Base-by-base conservation (phyloP, 1,140 invertebrate species). In the Drosophila erecta region DNA sequence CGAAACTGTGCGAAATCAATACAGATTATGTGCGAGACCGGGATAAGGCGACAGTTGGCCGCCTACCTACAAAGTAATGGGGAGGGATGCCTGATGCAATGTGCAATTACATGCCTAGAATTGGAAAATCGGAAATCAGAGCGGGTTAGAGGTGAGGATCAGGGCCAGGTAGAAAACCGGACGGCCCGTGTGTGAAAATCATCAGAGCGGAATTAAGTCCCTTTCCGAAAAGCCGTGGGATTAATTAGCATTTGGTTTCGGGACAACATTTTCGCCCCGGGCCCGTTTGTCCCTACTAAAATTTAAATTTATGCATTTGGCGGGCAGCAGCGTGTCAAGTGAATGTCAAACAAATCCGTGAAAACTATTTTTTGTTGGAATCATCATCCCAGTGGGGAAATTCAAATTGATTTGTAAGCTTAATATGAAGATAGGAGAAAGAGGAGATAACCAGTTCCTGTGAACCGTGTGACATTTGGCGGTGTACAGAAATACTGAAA, bases 171-270 rank as follows among this genome's bases (percentile, higher is more conserved):
- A 58, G 47, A 14, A 22, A 14, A 33, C 37, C 35, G 47, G 43
- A 62, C 59, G 55, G 27, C 3, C 8, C 33, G 75, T 79, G 75
- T 87, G 76, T 83, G 81, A 81, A 83, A 86, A 86, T 89, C 84
- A 89, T 43, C 62, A 30, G 47, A 61, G 75, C 84, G 78, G 61
- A 51, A 70, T 65, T 57, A 89, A 87, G 79, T 76, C 61, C 61
- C 44, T 20, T 37, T 69, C 70, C 44, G 67, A 20, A 47, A 70
- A 47, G 66, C 64, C 79, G 62, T 69, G 76, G 83, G 76, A 87
- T 87, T 87, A 87, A 89, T 87, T 89, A 89, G 79, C 83, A 89
- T 87, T 87, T 70, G 76, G 81, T 74, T 86, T 86, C 50, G 60
- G 65, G 66, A 69, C 50, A 70, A 57, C 41, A 49, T 35, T 30